These are phyloP conservation scores for Drosophila ercepeae DNA, from an alignment of 1,140 invertebrate species.

Conservation along the genomic window DNA sequence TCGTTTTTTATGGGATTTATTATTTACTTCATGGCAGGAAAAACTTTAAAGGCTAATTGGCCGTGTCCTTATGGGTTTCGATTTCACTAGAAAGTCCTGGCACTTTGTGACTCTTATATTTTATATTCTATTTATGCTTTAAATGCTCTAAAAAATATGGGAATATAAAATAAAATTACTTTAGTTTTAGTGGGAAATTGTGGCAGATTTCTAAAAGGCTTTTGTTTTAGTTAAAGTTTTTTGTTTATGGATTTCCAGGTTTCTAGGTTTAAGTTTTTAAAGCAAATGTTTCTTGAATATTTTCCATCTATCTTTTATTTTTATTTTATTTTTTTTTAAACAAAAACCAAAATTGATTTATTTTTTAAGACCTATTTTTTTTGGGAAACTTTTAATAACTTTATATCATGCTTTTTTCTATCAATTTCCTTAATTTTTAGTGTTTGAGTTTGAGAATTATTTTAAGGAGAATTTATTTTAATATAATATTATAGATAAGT, in stretches of 20 bases:
- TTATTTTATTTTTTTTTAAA: background rate
- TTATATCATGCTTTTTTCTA: too few relatives aligned
- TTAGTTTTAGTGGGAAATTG: too few relatives aligned
- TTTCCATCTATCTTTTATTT: background rate
- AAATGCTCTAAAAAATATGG: too few relatives aligned
- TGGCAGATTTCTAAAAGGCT: too few relatives aligned
- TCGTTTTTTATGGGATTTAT: constrained; percentile 38
- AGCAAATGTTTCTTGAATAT: background rate
- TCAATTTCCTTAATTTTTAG: too few relatives aligned
- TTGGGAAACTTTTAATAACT: too few relatives aligned
- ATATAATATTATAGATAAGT: too few relatives aligned
- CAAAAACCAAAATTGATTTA: background rate
- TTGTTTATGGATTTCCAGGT: background rate
- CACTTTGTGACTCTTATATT: too few relatives aligned
- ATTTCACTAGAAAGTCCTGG: constrained; percentile 23
- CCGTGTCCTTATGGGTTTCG: constrained; percentile 41
- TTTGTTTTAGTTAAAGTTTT: too few relatives aligned
- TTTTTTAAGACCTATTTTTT: background rate
- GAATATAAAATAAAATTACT: too few relatives aligned
- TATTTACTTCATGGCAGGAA: constrained; percentile 36
- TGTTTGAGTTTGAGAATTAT: too few relatives aligned
- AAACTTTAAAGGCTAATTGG: constrained; percentile 45
- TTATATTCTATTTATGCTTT: constrained; percentile 18
- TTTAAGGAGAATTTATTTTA: too few relatives aligned
- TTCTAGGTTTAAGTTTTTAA: background rate